Evolutionary conservation across 2,888 invertebrate species (phyloP).

Genomic region (Xylocampa areola): DNA sequence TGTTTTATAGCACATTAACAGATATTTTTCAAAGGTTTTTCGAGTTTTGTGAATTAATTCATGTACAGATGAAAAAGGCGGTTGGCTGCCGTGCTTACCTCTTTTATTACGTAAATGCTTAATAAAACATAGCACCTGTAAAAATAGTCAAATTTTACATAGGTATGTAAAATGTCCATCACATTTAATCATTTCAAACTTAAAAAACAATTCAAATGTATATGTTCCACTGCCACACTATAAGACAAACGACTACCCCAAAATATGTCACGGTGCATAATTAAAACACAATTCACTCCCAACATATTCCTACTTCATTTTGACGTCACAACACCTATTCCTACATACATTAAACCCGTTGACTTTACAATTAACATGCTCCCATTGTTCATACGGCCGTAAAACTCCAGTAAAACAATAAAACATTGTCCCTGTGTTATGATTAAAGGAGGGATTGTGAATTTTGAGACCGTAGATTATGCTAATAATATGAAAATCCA

Average conservation of each 20-base stretch:
- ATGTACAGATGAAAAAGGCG: too few relatives aligned
- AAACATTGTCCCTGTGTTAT: constrained; percentile 61
- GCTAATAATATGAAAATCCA: constrained; percentile 81
- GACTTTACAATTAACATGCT: constrained; percentile 58
- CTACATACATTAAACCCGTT: constrained; percentile 54
- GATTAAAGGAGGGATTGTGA: constrained; percentile 61
- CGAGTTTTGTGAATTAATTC: too few relatives aligned
- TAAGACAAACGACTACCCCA: background rate
- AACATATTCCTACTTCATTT: constrained; percentile 49
- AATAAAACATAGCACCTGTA: too few relatives aligned
- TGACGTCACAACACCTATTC: constrained; percentile 33
- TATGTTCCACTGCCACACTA: too few relatives aligned
- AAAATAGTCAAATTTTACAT: too few relatives aligned
- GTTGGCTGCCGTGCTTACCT: too few relatives aligned
- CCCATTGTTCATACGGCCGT: constrained; percentile 47
- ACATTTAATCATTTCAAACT: too few relatives aligned
- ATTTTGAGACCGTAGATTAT: constrained; percentile 72
- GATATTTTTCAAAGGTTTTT: too few relatives aligned
- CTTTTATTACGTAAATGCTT: too few relatives aligned
- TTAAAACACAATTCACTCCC: constrained; percentile 23
- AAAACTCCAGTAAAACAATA: constrained; percentile 58
- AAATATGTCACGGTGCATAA: constrained; percentile 3
- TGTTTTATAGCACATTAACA: too few relatives aligned
- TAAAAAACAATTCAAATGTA: too few relatives aligned
- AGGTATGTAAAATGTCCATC: too few relatives aligned